Evolutionary conservation across 1,140 invertebrate genomes (phyloP), one percentile per base, ranked within the genome.

Genomic region (Lordiphosa clarofinis): DNA sequence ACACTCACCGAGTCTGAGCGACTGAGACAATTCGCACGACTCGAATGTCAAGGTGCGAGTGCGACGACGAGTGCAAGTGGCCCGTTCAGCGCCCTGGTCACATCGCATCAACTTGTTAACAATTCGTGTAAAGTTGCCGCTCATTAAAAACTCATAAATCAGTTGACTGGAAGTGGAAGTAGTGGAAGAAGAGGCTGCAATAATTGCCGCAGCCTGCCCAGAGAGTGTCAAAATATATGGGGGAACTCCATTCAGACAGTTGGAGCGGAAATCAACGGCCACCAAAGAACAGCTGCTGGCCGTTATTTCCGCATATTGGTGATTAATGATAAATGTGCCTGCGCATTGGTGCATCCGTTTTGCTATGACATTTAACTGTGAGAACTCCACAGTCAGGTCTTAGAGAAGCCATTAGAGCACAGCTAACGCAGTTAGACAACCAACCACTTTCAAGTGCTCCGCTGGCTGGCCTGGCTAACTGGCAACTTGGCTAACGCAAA

Each of bases 111-210:
- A 71, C 66, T 84, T 84, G 76, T 82, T 82, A 84, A 84, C 78
- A 84, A 76, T 84, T 84, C 78, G 73, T 82, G 73, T 84, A 76
- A 82, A 76, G 67, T 73, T 73, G 72, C 78, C 78, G 79, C 79
- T 86, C 78, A 82, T 84, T 84, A 86, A 86, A 84, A 73, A 54
- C 73, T 86, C 78, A 86, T 86, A 84, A 86, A 84, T 84, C 78
- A 86, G 73, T 58, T 61, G 33, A 65, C 28, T 56, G 38, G 53
- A 31, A 52, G 11, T 35, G 38, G 52, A 48, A 46, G 21, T 40
- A 42, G 37, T 42, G 55, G 43, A 63, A 37, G 48, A 36, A 42
- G 35, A 58, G 56, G 37, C 44, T 24, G 21, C 21, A 24, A 19
- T 19, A 28, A 11, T 73, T 84, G 73, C 66, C 58, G 66, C 62